Evolutionary conservation across 1,140 invertebrate species (phyloP).

Genomic region (Diploscapter pachys): DNA sequence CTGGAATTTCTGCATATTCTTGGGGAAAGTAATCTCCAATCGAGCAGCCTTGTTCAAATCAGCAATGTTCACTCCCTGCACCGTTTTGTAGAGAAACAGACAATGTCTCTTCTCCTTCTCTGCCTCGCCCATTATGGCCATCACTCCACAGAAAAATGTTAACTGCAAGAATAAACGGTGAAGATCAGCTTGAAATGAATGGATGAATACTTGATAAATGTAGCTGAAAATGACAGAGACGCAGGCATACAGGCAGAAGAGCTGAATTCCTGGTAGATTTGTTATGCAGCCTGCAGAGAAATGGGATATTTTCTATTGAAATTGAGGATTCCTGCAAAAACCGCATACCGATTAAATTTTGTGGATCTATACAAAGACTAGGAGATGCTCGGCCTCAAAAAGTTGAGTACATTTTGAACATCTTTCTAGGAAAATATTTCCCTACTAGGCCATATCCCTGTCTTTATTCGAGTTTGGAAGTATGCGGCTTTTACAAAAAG

Average conservation of each 20-base stretch:
- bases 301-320: no score
- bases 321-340: no score
- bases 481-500: not conserved
- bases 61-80: conserved; percentile 14
- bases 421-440: no score
- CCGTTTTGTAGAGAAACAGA: conserved; percentile 51
- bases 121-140: conserved; percentile 59
- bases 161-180: conserved; percentile 38
- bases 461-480: no score
- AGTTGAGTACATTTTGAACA: no score
- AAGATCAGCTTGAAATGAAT: not conserved
- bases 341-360: no score
- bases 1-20: conserved; percentile 27
- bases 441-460: no score
- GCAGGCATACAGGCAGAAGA: conserved; percentile 62
- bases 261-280: conserved; percentile 60
- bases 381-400: no score
- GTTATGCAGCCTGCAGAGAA: conserved; percentile 55
- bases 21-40: not conserved
- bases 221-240: conserved; percentile 61
- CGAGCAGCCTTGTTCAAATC: conserved; percentile 16
- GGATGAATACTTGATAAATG: conserved; percentile 58
- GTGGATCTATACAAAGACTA: no score
- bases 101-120: conserved; percentile 58
- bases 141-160: conserved; percentile 60